phyloP scores from a whole-genome alignment of 2,797 vertebrate genomes.

The Trematomus bernacchii region DNA sequence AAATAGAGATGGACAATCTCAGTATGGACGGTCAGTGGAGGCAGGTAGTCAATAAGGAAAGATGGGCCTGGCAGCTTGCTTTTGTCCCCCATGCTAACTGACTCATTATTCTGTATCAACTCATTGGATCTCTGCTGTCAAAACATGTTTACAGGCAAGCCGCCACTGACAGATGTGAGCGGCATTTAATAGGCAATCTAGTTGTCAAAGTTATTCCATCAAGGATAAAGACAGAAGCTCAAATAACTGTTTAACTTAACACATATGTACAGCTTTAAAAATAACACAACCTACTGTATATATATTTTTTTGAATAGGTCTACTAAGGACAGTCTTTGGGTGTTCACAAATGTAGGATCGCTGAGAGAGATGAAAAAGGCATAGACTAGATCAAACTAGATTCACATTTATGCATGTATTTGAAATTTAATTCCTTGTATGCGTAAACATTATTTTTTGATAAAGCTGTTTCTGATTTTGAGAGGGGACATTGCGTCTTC shows the following conservation, averaged over 20 bases:
- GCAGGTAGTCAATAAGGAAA: constrained; percentile 65
- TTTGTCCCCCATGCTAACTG: constrained; percentile 40
- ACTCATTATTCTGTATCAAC: constrained; percentile 75
- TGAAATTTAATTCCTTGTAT: not conserved
- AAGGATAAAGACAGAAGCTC: constrained; percentile 26
- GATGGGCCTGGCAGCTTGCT: constrained; percentile 47
- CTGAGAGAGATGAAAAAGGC: not conserved
- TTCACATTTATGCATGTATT: not conserved
- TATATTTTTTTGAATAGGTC: not conserved
- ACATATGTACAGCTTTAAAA: constrained; percentile 7
- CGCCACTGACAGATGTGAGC: constrained; percentile 61
- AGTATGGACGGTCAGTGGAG: constrained; percentile 38
- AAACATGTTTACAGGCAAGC: constrained; percentile 67
- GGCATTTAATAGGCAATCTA: constrained; percentile 63
- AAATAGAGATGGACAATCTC: constrained; percentile 63
- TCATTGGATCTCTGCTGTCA: constrained; percentile 69
- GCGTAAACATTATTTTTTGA: not conserved
- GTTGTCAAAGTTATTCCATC: constrained; percentile 40
- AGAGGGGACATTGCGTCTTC: not conserved
- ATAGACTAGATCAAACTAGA: not conserved
- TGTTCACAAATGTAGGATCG: not conserved
- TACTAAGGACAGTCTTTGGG: not conserved
- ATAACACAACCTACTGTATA: not conserved
- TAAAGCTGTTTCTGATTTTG: not conserved
- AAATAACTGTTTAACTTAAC: constrained; percentile 27